Base-by-base conservation (phyloP, 2,797 vertebrate species). In the Potorous gilbertii region DNA sequence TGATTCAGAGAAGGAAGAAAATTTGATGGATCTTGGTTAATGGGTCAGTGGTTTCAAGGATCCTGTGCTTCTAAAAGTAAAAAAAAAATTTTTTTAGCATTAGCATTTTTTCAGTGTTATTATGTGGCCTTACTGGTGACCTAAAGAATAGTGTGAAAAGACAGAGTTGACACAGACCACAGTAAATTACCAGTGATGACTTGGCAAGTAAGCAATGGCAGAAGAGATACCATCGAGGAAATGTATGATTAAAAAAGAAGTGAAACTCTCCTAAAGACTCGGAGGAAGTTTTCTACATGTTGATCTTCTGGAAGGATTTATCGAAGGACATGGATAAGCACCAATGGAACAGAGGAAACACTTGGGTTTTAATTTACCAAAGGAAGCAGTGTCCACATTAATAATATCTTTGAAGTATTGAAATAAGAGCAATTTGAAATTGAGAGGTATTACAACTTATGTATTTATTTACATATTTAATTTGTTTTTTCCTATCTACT, bases 401-500 rank as follows among this genome's bases (percentile, higher is more conserved):
- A 40, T 46, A 50, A 87, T 3, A 50, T 11, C 21, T 87, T 50
- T 87, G 21, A 87, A 50, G 21, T 87, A 87, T 56, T 54, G 66
- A 91, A 94, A 81, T 27, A 94, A 87, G 81, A 94, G 90, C 28
- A 96, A 92, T 91, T 81, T 40, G 16, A 34, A 95, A 95, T 92
- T 55, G 31, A 4, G 93, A 90, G 24, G 13, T 29, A 46, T 87
- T 50, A 27, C 40, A 46, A 27, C 21, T 46, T 21, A 87, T 4
- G 4, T 0, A 87, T 57, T 87, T 93, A 81, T 40, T 57, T 55
- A 90, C 56, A 90, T 96, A 89, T 55, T 97, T 95, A 96, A 96
- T 95, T 94, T 55, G 96, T 59, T 97, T 90, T 93, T 96, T 56
- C 46, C n/a, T 54, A 34, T 95, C 92, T 95, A 95, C 90, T 94